Evolutionary conservation across 2,888 invertebrate genomes (phyloP), one percentile per base, ranked within the genome.

Genomic region (Pyrochroa serraticornis): DNA sequence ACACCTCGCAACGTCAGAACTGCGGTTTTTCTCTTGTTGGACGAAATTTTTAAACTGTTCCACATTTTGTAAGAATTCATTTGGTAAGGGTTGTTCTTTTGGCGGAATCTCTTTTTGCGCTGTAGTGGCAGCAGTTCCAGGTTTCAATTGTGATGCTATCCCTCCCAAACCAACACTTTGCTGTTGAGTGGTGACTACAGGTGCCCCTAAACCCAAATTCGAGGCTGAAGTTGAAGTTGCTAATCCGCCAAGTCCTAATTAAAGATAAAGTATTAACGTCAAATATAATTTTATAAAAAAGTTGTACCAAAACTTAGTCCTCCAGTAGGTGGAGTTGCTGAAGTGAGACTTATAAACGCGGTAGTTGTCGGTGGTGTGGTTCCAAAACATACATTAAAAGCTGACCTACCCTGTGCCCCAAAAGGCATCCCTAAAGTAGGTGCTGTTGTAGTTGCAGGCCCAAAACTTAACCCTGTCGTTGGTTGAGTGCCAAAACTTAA

Each of bases 31-130:
- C 75, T 95, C 93, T 55, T 90, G 89, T 80, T 94, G 94, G 0
- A 95, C 90, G 76, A 91, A 89, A 54, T 86, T 86, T 81, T 93
- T 93, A 72, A 95, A 90, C 1, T 84, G 81, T 55, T 93, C 92
- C 22, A 95, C 90, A 0, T 89, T 87, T 64, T 88, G 87, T 14
- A 85, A 81, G 46, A 95, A 86, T 79, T 92, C 91, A 69, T 89
- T 89, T 0, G 93, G 93, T 54, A 95, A 79, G 41, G 84, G 75
- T 65, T 84, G 84, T 70, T 88, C 87, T 76, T 86, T 88, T 0
- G 85, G 82, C 30, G 84, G 80, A 57, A 85, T 82, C 50, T 81
- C 81, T 63, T 75, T 79, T 63, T 77, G 82, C 35, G 79, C 76
- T 39, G 73, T 64, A 13, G 72, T 63, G 8, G 58, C 57, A 33